Base-by-base conservation (phyloP, 1,140 invertebrate species). In the Theocolax elegans region DNA sequence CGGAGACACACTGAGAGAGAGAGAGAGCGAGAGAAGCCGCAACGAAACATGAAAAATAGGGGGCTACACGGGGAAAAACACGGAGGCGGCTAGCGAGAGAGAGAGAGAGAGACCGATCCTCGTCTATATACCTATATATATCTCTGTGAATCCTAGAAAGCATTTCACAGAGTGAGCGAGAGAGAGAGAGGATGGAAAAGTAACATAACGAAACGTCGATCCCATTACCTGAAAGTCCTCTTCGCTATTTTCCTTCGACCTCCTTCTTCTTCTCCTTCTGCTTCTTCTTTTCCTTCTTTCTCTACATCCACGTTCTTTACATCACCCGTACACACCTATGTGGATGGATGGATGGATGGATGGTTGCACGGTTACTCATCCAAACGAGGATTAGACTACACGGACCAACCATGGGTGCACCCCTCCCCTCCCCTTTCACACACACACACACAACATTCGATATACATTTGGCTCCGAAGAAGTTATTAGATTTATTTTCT, bases 31-130 rank as follows among this genome's bases (percentile, higher is more conserved):
- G 67, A 67, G 83, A 85, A 86, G 84, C 84, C 84, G 82, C 84
- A 86, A 81, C 83, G 83, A 85, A 86, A 86, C 84, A 86, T 86
- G 84, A 86, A 86, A 85, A 86, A 86, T 86, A 85, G 82, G 83
- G 83, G 83, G 80, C 80, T 84, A 83, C 82, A 83, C 75, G 80
- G 81, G 80, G 80, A 85, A 84, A 85, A 85, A 85, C 83, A 85
- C 81, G 83, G 76, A 77, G 72, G 74, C 72, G 75, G 44, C 69
- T 29, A 7, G 62, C 38, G 38, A 51, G 40, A 70, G 48, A 70
- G 56, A 64, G 49, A 72, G 46, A 48, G 48, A 69, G 72, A 54
- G 40, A 51, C 3, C n/a, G 40, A 65, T n/a, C n/a, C n/a, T n/a
- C n/a, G n/a, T n/a, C n/a, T n/a, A n/a, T n/a, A n/a, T n/a, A n/a